These are phyloP conservation scores for Ophthalmolycus amberensis DNA, from an alignment of 2,113 vertebrate species.

Conservation along the genomic window DNA sequence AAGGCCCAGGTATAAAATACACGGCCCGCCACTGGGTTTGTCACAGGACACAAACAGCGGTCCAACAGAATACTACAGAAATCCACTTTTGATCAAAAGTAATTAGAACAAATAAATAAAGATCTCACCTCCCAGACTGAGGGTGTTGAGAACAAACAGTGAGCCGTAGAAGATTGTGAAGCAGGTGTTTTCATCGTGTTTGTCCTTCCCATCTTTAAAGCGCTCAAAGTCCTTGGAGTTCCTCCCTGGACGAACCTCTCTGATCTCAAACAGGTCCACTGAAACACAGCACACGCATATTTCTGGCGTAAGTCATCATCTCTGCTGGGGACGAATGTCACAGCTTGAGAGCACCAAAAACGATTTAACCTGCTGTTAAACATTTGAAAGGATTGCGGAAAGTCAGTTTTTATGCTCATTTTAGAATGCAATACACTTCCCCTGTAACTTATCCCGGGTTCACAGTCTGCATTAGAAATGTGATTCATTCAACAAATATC, in stretches of 20 bases:
- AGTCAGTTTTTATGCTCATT: no score
- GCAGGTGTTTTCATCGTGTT: slow-evolving; percentile 88
- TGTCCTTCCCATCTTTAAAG: slow-evolving; percentile 86
- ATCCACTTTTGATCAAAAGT: background rate
- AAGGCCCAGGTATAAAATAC: no score
- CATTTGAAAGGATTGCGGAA: no score
- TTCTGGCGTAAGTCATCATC: accelerated
- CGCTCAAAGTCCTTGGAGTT: slow-evolving; percentile 96
- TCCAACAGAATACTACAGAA: background rate
- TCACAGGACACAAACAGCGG: background rate
- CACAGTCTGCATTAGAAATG: background rate
- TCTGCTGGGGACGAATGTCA: background rate
- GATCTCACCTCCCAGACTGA: slow-evolving; percentile 90
- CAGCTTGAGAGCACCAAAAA: no score
- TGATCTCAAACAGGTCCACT: slow-evolving; percentile 97
- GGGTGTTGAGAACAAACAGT: slow-evolving; percentile 93
- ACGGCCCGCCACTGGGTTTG: background rate
- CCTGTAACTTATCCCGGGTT: background rate
- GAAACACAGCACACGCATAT: slow-evolving; percentile 50
- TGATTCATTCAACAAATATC: background rate
- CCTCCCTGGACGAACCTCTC: slow-evolving; percentile 92
- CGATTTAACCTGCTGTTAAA: background rate
- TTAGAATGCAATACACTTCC: no score
- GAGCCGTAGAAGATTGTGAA: slow-evolving; percentile 94
- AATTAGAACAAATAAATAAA: background rate